Base-by-base conservation (phyloP, 1,140 invertebrate genomes). In the Apocrypta bakeri region DNA sequence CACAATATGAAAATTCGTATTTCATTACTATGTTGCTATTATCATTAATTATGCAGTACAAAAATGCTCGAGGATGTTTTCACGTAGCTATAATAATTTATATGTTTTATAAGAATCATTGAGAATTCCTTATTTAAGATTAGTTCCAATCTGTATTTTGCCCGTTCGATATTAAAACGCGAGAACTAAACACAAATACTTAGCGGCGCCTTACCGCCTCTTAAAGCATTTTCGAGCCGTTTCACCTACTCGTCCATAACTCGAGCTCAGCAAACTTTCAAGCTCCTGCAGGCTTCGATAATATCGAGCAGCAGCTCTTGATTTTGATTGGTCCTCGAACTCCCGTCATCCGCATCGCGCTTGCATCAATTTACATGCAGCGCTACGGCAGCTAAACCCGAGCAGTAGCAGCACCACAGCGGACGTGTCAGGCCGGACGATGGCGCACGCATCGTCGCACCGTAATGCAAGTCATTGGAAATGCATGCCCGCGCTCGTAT, bases 391-490 rank as follows among this genome's bases (percentile, higher is more conserved):
- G 68, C 24, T 66, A 66, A 66, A 66, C 24, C 24, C 24, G 64
- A 14, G 25, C 17, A 17, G 61, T 4, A n/a, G 61, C 17, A 27
- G 11, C 27, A 1, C 2, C 4, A n/a, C 24, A 71, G n/a, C 40
- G 56, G 29, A 78, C 63, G 63, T 66, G 73, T 27, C 40, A 25
- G 24, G 27, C 77, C 68, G 48, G 68, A 72, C 69, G 79, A 25
- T 48, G 68, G 42, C 21, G 42, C 56, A 72, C 69, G 79, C 68
- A 68, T 72, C 68, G 79, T 21, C 63, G 75, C 75, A 68, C 75
- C 75, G 75, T 61, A 80, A 81, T 68, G 79, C 61, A 66, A 75
- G 56, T 81, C 79, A 74, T 81, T 75, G 79, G 71, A 74, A 68
- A 74, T 74, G 79, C 79, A 81, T 24, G 61, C 61, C 25, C 68